Evolutionary conservation across 2,888 invertebrate species (phyloP).

Genomic region (Auanema freiburgensis): DNA sequence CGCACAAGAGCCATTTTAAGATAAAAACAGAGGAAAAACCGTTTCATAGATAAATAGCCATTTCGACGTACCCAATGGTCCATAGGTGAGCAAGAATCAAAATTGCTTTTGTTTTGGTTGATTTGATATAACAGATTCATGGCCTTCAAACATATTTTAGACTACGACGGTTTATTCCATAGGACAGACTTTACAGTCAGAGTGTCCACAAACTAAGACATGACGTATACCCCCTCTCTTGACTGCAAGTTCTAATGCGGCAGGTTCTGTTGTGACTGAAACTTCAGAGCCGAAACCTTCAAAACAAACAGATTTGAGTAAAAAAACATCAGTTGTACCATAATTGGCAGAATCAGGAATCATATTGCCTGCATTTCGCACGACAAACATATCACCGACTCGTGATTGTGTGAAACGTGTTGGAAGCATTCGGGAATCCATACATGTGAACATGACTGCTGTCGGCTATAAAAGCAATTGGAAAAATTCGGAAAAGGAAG

Average conservation of each 20-base stretch:
- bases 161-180: not conserved
- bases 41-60: conserved; percentile 80
- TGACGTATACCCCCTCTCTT: conserved; percentile 74
- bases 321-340: conserved; percentile 59
- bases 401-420: conserved; percentile 88
- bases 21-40: conserved; percentile 34
- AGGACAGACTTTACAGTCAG: conserved; percentile 80
- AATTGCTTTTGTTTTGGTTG: conserved; percentile 70
- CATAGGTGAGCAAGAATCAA: conserved; percentile 74
- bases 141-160: conserved; percentile 69
- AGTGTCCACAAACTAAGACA: conserved; percentile 92
- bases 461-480: conserved; percentile 78
- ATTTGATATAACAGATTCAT: conserved; percentile 86
- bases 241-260: conserved; percentile 86
- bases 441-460: conserved; percentile 94
- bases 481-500: conserved; percentile 4
- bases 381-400: conserved; percentile 95
- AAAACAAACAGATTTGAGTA: conserved; percentile 10
- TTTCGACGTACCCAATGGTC: conserved; percentile 89
- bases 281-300: conserved; percentile 47
- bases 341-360: conserved; percentile 90
- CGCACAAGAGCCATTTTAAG: not conserved
- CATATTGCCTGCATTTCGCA: conserved; percentile 91
- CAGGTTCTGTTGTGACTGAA: conserved; percentile 88
- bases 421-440: conserved; percentile 95